phyloP scores from a whole-genome alignment of 2,113 vertebrate genomes.

The Corvus cornix region DNA sequence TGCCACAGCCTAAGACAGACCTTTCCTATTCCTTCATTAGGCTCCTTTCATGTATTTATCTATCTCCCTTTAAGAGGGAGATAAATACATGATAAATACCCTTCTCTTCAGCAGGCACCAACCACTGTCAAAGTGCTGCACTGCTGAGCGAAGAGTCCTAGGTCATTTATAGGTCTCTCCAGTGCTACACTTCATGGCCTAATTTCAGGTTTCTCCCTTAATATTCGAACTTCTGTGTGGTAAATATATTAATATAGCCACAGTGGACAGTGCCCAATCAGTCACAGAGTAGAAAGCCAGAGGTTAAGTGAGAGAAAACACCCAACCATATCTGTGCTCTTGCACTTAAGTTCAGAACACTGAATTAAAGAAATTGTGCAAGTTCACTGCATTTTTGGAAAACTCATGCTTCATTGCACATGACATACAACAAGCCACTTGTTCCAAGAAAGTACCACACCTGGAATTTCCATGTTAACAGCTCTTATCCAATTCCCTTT shows the following conservation, averaged over 20 bases:
- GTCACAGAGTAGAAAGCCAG: neutral
- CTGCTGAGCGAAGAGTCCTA: neutral
- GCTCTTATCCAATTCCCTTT: neutral
- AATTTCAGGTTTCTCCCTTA: neutral
- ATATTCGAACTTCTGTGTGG: neutral
- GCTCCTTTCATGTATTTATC: neutral
- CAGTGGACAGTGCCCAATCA: neutral
- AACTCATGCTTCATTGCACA: neutral
- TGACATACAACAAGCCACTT: neutral
- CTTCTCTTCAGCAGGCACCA: neutral
- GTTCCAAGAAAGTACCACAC: neutral
- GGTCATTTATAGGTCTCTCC: neutral
- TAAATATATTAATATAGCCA: neutral
- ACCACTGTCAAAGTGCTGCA: neutral
- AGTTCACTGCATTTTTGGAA: neutral
- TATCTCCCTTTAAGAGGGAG: neutral
- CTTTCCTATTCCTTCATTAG: neutral
- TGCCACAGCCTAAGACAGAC: neutral
- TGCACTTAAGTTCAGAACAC: neutral
- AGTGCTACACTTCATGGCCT: neutral
- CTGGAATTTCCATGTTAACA: neutral
- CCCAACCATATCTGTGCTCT: neutral
- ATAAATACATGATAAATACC: neutral
- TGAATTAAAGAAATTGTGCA: neutral
- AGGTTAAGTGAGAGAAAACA: neutral